phyloP scores from a whole-genome alignment of 2,888 invertebrate species.

The Nasonia oneida region DNA sequence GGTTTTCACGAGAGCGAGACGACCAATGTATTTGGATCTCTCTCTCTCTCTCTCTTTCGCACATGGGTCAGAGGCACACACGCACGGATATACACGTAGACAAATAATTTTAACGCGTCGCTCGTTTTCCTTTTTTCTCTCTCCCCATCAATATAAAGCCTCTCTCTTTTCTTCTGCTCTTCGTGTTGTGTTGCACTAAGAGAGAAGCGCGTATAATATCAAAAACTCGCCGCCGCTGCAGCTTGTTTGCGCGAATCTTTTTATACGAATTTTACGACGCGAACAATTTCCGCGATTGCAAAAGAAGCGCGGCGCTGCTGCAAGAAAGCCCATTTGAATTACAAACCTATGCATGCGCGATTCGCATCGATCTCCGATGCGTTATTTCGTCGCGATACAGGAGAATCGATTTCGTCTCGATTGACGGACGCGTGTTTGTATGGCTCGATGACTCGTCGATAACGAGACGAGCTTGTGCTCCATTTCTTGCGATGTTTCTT shows the following conservation, averaged over 20 bases:
- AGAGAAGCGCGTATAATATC: not conserved
- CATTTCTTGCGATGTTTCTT: not conserved
- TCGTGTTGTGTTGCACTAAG: not conserved
- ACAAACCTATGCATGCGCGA: constrained; percentile 3
- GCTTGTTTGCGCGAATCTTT: constrained; percentile 25
- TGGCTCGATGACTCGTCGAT: too few relatives aligned
- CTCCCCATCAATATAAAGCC: not conserved
- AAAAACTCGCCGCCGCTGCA: not conserved
- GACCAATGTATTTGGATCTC: not conserved
- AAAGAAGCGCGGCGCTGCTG: not conserved
- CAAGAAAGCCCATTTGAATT: constrained; percentile 34
- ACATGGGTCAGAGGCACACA: too few relatives aligned
- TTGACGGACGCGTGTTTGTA: too few relatives aligned
- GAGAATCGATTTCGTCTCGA: too few relatives aligned
- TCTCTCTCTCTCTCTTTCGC: too few relatives aligned
- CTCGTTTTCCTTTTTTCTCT: constrained; percentile 2
- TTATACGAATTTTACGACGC: constrained; percentile 13
- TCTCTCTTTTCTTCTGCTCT: constrained; percentile 6
- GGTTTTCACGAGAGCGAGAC: constrained; percentile 33
- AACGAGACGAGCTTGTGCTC: not conserved
- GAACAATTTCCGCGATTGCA: constrained; percentile 33
- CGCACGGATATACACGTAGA: not conserved
- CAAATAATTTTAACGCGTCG: constrained; percentile 22
- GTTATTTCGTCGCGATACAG: not conserved
- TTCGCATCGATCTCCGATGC: not conserved